Evolutionary conservation across 1,140 invertebrate genomes (phyloP), one percentile per base, ranked within the genome.

Genomic region (Orchesella cincta): DNA sequence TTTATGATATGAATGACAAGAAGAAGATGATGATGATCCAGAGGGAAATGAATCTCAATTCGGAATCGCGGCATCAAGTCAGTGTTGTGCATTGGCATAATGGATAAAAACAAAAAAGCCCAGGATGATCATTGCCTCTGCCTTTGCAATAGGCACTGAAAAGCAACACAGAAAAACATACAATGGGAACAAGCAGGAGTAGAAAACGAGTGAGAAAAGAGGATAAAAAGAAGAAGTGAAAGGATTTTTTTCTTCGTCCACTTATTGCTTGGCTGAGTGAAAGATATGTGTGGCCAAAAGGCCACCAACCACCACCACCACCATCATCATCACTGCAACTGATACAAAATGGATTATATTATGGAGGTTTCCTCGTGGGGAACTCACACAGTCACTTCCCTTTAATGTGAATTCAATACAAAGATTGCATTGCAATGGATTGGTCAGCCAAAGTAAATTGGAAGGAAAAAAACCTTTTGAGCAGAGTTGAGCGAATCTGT

Each of bases 271-370:
- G n/a, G n/a, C n/a, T n/a, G n/a, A n/a, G 52, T 57, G 23, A 57
- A 57, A 57, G 52, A 57, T 57, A 71, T 71, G 67, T 71, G 67
- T 71, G n/a, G 57, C 67, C 67, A 71, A 71, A 29, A 71, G 29
- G 14, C 67, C 67, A 71, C 67, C 39, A 46, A 5, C 39, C 39
- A 46, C 39, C 39, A 18, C n/a, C 39, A 46, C 39, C 39, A 46
- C 39, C 39, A 18, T 46, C 39, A 8, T 46, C 39, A 5, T 8
- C 39, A 8, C 5, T 71, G 67, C 67, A 36, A 71, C 34, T 71
- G 67, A 71, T 71, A 71, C n/a, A n/a, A n/a, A n/a, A n/a, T 71
- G 67, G 67, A 71, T 71, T 71, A 71, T 71, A 36, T 12, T 28
- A 31, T n/a, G n/a, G n/a, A n/a, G n/a, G n/a, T n/a, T n/a, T n/a